These are phyloP conservation scores for Danaus melanippus DNA, from an alignment of 1,140 invertebrate genomes.

Conservation along the genomic window DNA sequence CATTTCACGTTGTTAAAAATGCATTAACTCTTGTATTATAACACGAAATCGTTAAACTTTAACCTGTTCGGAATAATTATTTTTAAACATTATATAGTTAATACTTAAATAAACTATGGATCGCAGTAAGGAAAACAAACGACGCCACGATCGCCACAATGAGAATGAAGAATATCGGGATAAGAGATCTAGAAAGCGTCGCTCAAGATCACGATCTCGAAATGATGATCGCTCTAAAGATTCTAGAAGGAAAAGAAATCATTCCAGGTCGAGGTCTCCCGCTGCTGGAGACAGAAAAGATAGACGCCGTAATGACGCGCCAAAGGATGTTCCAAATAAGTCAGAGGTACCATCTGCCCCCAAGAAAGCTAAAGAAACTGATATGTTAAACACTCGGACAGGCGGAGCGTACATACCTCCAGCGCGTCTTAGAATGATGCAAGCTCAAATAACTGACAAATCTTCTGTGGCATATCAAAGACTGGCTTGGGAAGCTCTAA, in stretches of 20 bases:
- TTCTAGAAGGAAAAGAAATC: constrained; percentile 42
- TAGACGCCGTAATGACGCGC: constrained; percentile 29
- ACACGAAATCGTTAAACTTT: too few species aligned
- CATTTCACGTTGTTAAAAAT: constrained; percentile 8
- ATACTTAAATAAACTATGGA: constrained; percentile 30
- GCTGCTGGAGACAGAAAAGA: constrained; percentile 28
- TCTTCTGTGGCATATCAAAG: constrained; percentile 93
- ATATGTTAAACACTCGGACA: constrained; percentile 87
- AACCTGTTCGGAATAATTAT: too few species aligned
- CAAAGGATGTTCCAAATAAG: constrained; percentile 28
- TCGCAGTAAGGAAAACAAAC: constrained; percentile 34
- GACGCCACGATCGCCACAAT: constrained; percentile 41
- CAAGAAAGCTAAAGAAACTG: constrained; percentile 73
- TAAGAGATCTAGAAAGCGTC: constrained; percentile 38
- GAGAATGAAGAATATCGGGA: constrained; percentile 44
- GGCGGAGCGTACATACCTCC: constrained; percentile 99
- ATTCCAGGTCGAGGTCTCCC: constrained; percentile 46
- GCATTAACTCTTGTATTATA: neutral
- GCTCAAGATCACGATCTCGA: constrained; percentile 43
- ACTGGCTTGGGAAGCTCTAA: constrained; percentile 98
- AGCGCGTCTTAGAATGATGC: constrained; percentile 94
- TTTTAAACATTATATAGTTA: too few species aligned
- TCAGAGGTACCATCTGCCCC: constrained; percentile 32
- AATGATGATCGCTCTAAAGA: constrained; percentile 29
- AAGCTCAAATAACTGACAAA: constrained; percentile 95